These are phyloP conservation scores for Chymomyza amoena DNA, from an alignment of 2,888 invertebrate genomes.

Conservation along the genomic window DNA sequence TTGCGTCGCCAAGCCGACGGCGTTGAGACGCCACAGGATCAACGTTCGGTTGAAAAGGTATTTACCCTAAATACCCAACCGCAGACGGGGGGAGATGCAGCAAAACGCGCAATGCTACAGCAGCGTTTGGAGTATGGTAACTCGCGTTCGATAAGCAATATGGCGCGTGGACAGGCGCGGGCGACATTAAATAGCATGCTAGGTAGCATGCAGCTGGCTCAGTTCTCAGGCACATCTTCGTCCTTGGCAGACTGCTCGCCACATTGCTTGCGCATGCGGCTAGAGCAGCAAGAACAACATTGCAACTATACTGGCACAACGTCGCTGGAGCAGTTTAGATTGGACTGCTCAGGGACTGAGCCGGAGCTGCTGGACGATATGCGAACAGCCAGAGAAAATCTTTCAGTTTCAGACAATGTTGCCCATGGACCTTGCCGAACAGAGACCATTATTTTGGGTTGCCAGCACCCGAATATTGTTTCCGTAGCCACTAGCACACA, in stretches of 20 bases:
- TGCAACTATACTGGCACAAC: not conserved
- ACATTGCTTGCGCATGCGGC: not conserved
- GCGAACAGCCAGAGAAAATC: not conserved
- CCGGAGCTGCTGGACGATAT: conserved; percentile 5
- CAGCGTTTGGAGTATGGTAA: conserved; percentile 57
- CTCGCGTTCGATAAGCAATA: conserved; percentile 50
- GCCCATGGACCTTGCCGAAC: conserved; percentile 3
- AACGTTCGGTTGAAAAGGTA: not conserved
- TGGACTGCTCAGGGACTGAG: conserved; percentile 4
- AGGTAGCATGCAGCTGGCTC: conserved; percentile 15
- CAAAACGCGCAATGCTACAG: conserved; percentile 43
- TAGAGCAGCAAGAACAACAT: not conserved
- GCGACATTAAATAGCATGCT: conserved; percentile 14
- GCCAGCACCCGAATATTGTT: not conserved
- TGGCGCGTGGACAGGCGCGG: conserved; percentile 32
- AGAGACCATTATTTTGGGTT: not conserved
- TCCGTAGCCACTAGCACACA: not conserved
- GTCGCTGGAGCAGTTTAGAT: not conserved
- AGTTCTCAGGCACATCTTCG: not conserved
- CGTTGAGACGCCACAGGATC: not conserved
- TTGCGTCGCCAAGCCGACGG: conserved; percentile 17
- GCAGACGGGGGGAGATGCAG: conserved; percentile 5
- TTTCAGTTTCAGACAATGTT: not conserved
- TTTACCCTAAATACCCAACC: not conserved
- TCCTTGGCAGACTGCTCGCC: not conserved